phyloP scores from a whole-genome alignment of 2,113 vertebrate species.

The Atlantisia rogersi region DNA sequence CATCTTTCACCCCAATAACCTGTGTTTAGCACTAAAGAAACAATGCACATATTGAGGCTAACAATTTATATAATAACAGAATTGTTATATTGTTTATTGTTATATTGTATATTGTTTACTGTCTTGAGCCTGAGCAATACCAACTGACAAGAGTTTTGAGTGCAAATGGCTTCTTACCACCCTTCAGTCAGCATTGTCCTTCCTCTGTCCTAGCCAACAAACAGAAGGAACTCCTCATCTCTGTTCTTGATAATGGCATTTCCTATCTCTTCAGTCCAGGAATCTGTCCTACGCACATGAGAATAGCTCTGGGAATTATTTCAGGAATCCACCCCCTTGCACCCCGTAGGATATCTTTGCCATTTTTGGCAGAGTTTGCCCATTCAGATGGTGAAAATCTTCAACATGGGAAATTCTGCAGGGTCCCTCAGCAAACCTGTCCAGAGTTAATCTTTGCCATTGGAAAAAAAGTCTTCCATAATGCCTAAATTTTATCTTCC shows the following conservation, averaged over 20 bases:
- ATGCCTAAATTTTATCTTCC: background rate
- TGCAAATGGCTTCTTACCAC: background rate
- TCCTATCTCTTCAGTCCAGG: background rate
- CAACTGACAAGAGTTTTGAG: background rate
- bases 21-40: background rate
- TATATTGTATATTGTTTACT: no score
- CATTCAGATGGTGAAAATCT: background rate
- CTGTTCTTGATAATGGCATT: background rate
- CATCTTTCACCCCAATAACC: background rate
- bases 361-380: background rate
- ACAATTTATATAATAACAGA: background rate
- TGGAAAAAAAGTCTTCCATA: background rate
- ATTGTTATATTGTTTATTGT: no score
- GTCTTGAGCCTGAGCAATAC: background rate
- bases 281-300: background rate
- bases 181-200: background rate
- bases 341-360: accelerated
- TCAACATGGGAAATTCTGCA: background rate
- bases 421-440: background rate
- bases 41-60: background rate
- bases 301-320: background rate
- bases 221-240: background rate
- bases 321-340: background rate
- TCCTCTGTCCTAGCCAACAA: background rate
- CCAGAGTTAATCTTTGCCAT: background rate